Evolutionary conservation across 1,140 invertebrate species (phyloP).

Genomic region (Agraylea sexmaculata): DNA sequence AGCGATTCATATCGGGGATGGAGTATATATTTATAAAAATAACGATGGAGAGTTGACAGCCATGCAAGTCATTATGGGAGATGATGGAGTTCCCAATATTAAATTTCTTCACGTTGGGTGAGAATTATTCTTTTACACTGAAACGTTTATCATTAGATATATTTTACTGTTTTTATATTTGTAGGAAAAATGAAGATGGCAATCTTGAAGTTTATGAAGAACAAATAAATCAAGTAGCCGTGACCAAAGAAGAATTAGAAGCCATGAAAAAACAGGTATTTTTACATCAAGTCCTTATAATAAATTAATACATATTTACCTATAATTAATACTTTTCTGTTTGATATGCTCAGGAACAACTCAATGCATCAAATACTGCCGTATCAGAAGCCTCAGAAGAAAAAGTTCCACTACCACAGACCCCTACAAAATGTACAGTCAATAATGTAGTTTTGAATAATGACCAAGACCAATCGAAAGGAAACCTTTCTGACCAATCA

Average conservation of each 20-base stretch:
- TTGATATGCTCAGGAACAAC: no score
- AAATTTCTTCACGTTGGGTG: slow-evolving; percentile 39
- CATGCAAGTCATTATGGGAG: slow-evolving; percentile 28
- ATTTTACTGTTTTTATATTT: slow-evolving; percentile 23
- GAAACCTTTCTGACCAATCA: no score
- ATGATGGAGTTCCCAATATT: slow-evolving; percentile 28
- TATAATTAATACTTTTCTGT: no score
- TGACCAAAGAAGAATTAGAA: slow-evolving; percentile 13
- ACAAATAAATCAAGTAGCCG: slow-evolving; percentile 25
- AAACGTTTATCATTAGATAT: no score
- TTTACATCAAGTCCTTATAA: no score
- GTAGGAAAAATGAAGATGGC: slow-evolving; percentile 38
- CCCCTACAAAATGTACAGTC: no score
- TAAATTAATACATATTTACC: no score
- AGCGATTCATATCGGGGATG: slow-evolving; percentile 38
- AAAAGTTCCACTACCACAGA: no score
- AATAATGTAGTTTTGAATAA: no score
- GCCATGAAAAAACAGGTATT: slow-evolving; percentile 13
- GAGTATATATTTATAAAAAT: slow-evolving; percentile 36
- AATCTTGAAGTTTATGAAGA: slow-evolving; percentile 42
- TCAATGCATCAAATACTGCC: no score
- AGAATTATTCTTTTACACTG: slow-evolving; percentile 17
- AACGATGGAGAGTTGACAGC: slow-evolving; percentile 33
- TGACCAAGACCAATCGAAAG: no score
- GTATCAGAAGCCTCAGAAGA: no score